phyloP scores from a whole-genome alignment of 1,140 invertebrate species.

The Odontomachus brunneus region DNA sequence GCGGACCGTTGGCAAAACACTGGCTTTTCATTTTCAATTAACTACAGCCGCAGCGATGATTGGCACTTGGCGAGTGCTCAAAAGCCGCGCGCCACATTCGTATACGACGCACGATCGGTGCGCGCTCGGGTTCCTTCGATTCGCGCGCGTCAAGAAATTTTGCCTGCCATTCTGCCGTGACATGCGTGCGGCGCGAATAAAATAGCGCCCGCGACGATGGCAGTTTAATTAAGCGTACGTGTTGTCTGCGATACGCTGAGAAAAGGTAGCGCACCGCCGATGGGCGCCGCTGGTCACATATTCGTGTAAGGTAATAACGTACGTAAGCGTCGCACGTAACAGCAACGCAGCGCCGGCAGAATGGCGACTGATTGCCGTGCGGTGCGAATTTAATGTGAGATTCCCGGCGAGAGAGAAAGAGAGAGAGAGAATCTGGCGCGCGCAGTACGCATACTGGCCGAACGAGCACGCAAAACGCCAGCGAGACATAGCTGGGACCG shows the following conservation, averaged over 20 bases:
- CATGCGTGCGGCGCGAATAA: conserved; percentile 21
- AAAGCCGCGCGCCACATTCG: conserved; percentile 39
- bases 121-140: conserved; percentile 38
- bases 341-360: conserved; percentile 71
- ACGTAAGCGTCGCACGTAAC: conserved; percentile 77
- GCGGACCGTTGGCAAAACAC: conserved; percentile 5
- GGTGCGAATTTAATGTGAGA: conserved; percentile 73
- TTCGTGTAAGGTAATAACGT: conserved; percentile 71
- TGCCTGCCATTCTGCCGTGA: conserved; percentile 21
- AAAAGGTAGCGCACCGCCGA: conserved; percentile 47
- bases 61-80: conserved; percentile 43
- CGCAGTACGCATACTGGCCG: too few relatives aligned
- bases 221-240: conserved; percentile 73
- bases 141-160: conserved; percentile 55
- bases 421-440: too few relatives aligned
- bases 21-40: conserved; percentile 56
- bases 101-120: conserved; percentile 49
- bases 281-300: conserved; percentile 49
- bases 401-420: conserved; percentile 68
- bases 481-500: too few relatives aligned
- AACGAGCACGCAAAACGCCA: too few relatives aligned
- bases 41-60: conserved; percentile 30
- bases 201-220: conserved; percentile 48
- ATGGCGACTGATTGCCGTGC: conserved; percentile 77
- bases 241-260: conserved; percentile 44